Evolutionary conservation across 2,888 invertebrate genomes (phyloP), one percentile per base, ranked within the genome.

Genomic region (Drosophila heteroneura): DNA sequence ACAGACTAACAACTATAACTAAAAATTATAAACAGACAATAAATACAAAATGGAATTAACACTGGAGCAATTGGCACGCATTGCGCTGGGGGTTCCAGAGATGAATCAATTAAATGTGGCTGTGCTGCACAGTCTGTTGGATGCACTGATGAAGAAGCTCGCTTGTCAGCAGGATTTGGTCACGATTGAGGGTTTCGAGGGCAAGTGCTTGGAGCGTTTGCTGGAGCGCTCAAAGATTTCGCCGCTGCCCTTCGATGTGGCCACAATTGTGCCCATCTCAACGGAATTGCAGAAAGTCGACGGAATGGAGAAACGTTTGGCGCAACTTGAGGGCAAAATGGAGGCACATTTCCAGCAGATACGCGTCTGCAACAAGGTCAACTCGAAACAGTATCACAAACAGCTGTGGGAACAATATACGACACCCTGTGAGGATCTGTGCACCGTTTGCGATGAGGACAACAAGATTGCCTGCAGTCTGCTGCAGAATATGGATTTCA

Each of bases 91-190:
- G 2, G 82, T 90, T 19, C 89, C 87, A 0, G 80, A 87, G 22
- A 59, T 92, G 37, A 87, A 75, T 7, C 76, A 83, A 1, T 77
- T 91, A 4, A 93, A 93, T 64, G 78, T 92, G 1, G 78, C 90
- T 6, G 80, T 93, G 5, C 67, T 93, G 28, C 93, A 93, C 58
- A 92, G 89, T 59, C 81, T 93, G 1, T 53, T 93, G 16, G 82
- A 91, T 57, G 82, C 92, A 26, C n/a, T 93, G 3, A 74, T 93
- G 28, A 84, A 91, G 70, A 93, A 93, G 53, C 62, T 93, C 6
- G 80, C 91, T 56, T 92, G 93, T 32, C 63, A 85, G 53, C 63
- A 91, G 5, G 90, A 92, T 57, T 49, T 82, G 52, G 93, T 93
- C 0, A 77, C 73, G 1, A 81, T 93, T 5, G 76, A 81, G 0